Conservation (phyloP, 2,888 invertebrate genomes). For the Cheiracanthium punctorium region DNA sequence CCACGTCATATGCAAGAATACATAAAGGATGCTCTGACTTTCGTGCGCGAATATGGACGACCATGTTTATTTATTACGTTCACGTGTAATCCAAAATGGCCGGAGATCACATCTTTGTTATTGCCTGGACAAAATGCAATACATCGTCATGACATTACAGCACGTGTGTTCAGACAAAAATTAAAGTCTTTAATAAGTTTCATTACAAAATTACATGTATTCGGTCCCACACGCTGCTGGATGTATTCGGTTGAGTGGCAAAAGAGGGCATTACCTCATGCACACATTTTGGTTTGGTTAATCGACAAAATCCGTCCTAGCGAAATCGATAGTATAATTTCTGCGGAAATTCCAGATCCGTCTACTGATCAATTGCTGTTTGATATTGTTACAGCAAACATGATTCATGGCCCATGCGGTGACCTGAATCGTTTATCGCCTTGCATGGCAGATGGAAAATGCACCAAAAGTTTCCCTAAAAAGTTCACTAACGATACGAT, state of each 20-base stretch:
- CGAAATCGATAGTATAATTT: conserved; percentile 68
- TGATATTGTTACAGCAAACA: conserved; percentile 17
- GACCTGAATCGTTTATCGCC: conserved; percentile 1
- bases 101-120: too few species aligned
- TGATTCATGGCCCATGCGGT: conserved; percentile 8
- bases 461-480: conserved; percentile 15
- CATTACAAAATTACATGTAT: conserved; percentile 69
- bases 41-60: too few species aligned
- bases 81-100: too few species aligned
- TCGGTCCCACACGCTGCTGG: conserved; percentile 72
- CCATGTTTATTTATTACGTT: too few species aligned
- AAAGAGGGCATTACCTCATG: conserved; percentile 74
- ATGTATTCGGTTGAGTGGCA: conserved; percentile 74
- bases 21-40: too few species aligned
- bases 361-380: conserved; percentile 5
- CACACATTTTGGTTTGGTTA: conserved; percentile 71
- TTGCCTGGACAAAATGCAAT: conserved; percentile 69
- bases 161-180: conserved; percentile 73
- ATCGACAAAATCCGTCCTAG: conserved; percentile 67
- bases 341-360: conserved; percentile 71
- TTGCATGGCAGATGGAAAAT: conserved; percentile 24
- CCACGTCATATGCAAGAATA: too few species aligned
- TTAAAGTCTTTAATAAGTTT: conserved; percentile 70
- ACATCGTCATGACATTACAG: conserved; percentile 73
- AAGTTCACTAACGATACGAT: background rate